Evolutionary conservation across 92 coral and sea anemone species (phyloP).

Genomic region (Porites rus): DNA sequence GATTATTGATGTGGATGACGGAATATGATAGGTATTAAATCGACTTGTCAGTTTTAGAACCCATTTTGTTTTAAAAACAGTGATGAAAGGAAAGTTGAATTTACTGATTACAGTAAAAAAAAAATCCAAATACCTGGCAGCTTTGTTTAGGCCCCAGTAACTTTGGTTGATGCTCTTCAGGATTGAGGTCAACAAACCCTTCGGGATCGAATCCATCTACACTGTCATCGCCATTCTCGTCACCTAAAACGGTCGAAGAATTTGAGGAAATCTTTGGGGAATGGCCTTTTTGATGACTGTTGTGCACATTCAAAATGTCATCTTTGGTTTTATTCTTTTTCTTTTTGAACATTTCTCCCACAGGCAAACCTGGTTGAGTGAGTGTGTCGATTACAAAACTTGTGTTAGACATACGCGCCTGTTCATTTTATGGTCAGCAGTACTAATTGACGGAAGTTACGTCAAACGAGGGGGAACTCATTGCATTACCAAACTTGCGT

Average conservation of each 20-base stretch:
- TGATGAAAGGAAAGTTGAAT: too few species aligned
- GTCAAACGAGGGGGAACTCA: neutral
- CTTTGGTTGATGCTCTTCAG: constrained; percentile 65
- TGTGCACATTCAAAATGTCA: constrained; percentile 14
- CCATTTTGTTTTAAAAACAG: too few species aligned
- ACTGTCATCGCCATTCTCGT: constrained; percentile 9
- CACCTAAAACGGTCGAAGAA: neutral
- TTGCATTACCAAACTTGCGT: neutral
- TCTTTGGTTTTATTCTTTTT: constrained; percentile 76
- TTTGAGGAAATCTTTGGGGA: neutral
- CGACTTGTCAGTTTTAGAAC: neutral
- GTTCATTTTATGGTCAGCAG: constrained; percentile 25
- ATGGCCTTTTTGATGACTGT: constrained; percentile 14
- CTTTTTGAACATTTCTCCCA: constrained; percentile 74
- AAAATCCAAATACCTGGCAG: constrained; percentile 65
- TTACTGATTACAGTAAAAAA: neutral
- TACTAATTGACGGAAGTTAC: neutral
- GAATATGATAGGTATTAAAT: too few species aligned
- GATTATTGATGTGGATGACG: too few species aligned
- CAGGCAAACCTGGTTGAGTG: neutral
- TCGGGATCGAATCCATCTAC: constrained; percentile 81
- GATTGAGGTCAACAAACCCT: constrained; percentile 83
- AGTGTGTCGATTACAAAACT: neutral
- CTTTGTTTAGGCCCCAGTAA: constrained; percentile 83
- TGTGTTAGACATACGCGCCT: neutral